Base-by-base conservation (phyloP, 2,797 vertebrate species). In the Microcaecilia unicolor region DNA sequence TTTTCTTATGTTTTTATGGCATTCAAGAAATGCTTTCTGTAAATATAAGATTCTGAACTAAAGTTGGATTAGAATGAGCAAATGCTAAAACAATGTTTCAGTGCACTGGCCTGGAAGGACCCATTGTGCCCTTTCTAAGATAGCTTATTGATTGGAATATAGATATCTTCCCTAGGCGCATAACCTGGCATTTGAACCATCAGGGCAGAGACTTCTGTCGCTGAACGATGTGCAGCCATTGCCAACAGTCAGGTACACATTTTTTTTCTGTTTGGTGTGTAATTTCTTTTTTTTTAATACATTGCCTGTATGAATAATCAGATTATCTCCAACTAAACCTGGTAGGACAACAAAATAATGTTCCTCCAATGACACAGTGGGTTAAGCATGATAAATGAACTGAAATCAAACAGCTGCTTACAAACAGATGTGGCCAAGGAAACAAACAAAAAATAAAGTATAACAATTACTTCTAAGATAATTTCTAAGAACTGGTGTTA, bases 81-180 rank as follows among this genome's bases (percentile, higher is more conserved):
- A 50, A 60, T 37, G 46, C 25, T 26, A 1, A 24, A 11, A 18
- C 1, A 25, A 16, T 41, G 14, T 35, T 51, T 55, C 32, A 50
- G 6, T 22, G 11, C 30, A 49, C 21, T 32, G 40, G 54, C 20
- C 37, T 51, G 34, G 37, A 66, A 55, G 37, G 18, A 55, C 10
- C 18, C 32, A 53, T 25, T 44, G 15, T 34, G 34, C 4, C 30
- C 11, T 55, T 56, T 37, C 28, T 41, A 57, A 54, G 47, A 56
- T 34, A 39, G 22, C 37, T 50, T 64, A 49, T 57, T 54, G 56
- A 51, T 58, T 28, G 41, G 31, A 37, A 45, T 34, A 34, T 15
- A 54, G n/a, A 36, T 15, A 44, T 8, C 28, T 37, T 54, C 61
- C 13, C n/a, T 30, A 47, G 53, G 61, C 31, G 15, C 39, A 25